These are phyloP conservation scores for Zelostemma sp. DNA, from an alignment of 1,140 invertebrate species.

Conservation along the genomic window DNA sequence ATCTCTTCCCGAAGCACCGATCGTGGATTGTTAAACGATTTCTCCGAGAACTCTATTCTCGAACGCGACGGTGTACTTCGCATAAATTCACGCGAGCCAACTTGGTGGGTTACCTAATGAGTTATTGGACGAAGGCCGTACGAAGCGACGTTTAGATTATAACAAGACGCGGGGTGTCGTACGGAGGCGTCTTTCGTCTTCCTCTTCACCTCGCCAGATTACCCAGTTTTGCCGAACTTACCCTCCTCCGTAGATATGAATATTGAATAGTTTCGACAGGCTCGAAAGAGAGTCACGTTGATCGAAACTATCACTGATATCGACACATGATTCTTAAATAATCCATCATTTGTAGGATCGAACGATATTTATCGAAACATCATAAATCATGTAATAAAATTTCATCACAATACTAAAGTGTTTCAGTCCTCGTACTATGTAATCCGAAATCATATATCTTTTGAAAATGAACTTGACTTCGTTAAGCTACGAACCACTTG, in stretches of 20 bases:
- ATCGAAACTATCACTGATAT: no score
- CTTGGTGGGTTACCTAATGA: neutral
- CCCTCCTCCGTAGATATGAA: no score
- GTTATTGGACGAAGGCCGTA: neutral
- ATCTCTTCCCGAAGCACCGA: neutral
- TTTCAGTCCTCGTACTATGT: no score
- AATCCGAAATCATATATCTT: no score
- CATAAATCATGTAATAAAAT: no score
- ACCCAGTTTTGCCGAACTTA: no score
- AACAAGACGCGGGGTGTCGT: neutral
- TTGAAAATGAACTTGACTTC: no score
- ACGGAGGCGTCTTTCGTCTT: neutral
- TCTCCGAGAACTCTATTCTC: conserved; percentile 1
- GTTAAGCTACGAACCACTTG: neutral
- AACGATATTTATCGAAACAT: no score
- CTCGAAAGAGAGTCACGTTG: neutral
- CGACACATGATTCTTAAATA: no score
- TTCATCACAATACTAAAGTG: no score
- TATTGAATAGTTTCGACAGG: neutral
- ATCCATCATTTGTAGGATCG: no score
- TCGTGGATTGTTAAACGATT: neutral
- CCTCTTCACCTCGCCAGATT: neutral
- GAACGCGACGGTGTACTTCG: neutral
- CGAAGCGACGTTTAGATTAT: neutral
- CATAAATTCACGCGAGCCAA: conserved; percentile 1